A percentile compares a stretch with the other conserved stretches of the same genome.
phyloP scores from a whole-genome alignment of 2,888 invertebrate genomes.

The Euzetes globulus region DNA sequence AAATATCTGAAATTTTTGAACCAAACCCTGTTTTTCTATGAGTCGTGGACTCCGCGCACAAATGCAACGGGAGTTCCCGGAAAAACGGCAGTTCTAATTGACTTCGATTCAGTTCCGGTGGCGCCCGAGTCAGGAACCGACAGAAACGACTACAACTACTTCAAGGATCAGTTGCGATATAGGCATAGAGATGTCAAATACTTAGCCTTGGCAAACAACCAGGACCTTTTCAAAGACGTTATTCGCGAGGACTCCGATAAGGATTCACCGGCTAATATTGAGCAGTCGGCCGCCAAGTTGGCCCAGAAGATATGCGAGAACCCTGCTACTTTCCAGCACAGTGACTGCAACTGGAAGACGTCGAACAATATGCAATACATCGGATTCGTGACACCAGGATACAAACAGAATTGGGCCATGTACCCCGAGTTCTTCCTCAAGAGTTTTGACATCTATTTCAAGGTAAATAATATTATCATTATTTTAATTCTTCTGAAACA shows the following conservation, averaged over 20 bases:
- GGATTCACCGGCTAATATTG: not conserved
- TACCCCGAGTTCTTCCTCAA: constrained; percentile 41
- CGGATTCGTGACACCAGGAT: constrained; percentile 35
- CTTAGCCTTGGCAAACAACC: not conserved
- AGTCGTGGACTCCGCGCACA: constrained; percentile 12
- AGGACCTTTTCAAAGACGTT: constrained; percentile 28
- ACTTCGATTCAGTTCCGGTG: constrained; percentile 1
- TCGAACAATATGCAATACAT: constrained; percentile 26
- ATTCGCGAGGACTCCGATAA: not conserved
- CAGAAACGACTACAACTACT: constrained; percentile 24
- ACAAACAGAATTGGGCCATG: constrained; percentile 41
- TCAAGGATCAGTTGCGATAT: constrained; percentile 24
- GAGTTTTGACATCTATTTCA: constrained; percentile 35
- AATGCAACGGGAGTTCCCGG: not conserved
- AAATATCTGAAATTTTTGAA: constrained; percentile 17
- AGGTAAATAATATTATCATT: constrained; percentile 15
- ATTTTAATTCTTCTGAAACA: too few species aligned
- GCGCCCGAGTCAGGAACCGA: constrained; percentile 9
- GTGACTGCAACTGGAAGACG: constrained; percentile 31
- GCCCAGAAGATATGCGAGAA: constrained; percentile 38
- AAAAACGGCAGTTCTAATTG: constrained; percentile 25
- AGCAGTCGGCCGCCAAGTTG: constrained; percentile 3
- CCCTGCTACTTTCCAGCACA: constrained; percentile 39
- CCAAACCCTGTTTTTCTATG: constrained; percentile 27
- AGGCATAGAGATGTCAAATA: constrained; percentile 26